Percentiles rank a stretch among this genome's conserved stretches.
Conservation (phyloP, 2,888 invertebrate genomes). For the Eristalis arbustorum region DNA sequence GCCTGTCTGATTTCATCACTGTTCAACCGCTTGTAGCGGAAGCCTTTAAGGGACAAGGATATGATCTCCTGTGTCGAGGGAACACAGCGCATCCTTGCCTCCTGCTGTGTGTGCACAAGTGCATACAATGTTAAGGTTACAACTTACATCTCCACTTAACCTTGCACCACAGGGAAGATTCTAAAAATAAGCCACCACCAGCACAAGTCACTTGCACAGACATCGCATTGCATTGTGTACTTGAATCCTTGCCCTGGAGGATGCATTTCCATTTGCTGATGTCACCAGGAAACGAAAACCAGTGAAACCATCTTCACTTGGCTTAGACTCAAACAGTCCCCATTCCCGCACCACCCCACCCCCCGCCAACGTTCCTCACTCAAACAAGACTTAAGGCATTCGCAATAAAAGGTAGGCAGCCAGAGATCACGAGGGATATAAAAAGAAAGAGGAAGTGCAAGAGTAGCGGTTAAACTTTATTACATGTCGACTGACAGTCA, state of each 20-base stretch:
- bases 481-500: slow-evolving; percentile 57
- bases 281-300: slow-evolving; percentile 29
- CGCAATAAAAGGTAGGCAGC: slow-evolving; percentile 27
- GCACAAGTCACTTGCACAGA: slow-evolving; percentile 42
- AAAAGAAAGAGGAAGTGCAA: slow-evolving; percentile 49
- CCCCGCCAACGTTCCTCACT: background rate
- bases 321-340: background rate
- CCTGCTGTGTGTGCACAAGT: background rate
- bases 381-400: background rate
- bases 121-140: slow-evolving; percentile 42
- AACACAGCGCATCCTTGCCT: background rate
- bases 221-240: slow-evolving; percentile 22
- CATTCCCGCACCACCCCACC: background rate
- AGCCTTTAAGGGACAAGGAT: background rate
- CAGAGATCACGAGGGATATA: slow-evolving; percentile 18
- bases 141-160: slow-evolving; percentile 46
- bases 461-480: slow-evolving; percentile 59
- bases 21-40: background rate
- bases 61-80: background rate
- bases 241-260: slow-evolving; percentile 16
- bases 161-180: slow-evolving; percentile 19
- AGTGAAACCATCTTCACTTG: background rate
- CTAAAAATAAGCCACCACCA: background rate
- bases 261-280: slow-evolving; percentile 18
- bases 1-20: background rate